Percentiles rank a stretch among this genome's conserved stretches.
phyloP scores from a whole-genome alignment of 2,113 vertebrate species.

The Galbula dea region DNA sequence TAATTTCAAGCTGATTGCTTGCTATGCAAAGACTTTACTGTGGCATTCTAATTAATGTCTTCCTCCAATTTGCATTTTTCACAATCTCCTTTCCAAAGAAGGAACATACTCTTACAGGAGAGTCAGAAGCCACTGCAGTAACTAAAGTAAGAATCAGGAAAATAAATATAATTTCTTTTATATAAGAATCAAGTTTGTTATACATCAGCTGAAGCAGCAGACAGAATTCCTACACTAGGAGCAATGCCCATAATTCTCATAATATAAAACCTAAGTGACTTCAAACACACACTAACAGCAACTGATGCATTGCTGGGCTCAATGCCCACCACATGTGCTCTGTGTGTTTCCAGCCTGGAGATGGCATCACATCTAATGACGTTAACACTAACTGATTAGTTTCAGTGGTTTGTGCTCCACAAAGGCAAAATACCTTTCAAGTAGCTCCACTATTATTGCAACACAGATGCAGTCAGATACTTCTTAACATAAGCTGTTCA shows the following conservation, averaged over 20 bases:
- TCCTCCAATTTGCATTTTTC: neutral
- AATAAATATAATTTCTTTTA: neutral
- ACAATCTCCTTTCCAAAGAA: neutral
- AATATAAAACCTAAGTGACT: neutral
- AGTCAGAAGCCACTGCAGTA: neutral
- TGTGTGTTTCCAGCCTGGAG: neutral
- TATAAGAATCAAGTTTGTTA: neutral
- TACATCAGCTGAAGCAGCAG: neutral
- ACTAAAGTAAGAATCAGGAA: neutral
- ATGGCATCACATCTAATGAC: neutral
- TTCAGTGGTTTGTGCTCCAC: neutral
- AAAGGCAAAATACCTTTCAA: neutral
- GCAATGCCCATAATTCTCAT: neutral
- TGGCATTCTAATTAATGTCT: neutral
- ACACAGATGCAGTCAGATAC: neutral
- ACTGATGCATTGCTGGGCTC: neutral
- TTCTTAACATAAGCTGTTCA: neutral
- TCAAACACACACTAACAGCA: neutral
- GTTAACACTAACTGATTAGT: neutral
- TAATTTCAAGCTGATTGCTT: neutral
- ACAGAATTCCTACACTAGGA: neutral
- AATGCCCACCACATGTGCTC: accelerated
- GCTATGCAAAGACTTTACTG: neutral
- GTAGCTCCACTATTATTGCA: neutral
- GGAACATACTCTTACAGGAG: neutral